These are phyloP conservation scores for Hirudinaria manillensis DNA, from an alignment of 2,888 invertebrate species.

Conservation along the genomic window DNA sequence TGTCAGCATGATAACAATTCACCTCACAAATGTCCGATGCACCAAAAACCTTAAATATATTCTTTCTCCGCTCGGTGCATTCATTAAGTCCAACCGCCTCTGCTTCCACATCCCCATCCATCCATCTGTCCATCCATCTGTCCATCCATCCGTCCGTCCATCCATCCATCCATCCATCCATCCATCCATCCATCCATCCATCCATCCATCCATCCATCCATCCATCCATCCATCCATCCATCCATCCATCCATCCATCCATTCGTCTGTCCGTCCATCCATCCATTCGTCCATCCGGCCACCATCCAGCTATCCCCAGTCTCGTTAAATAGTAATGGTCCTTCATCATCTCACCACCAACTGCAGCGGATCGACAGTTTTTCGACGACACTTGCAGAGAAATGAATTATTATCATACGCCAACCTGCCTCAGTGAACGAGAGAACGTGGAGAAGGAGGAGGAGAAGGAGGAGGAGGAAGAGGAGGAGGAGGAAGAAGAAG, in stretches of 20 bases:
- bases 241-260: neutral
- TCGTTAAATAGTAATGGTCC: conserved; percentile 16
- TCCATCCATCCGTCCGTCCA: no score
- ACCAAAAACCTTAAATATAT: no score
- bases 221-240: neutral
- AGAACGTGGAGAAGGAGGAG: neutral
- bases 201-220: neutral
- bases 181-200: neutral
- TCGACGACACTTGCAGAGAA: neutral
- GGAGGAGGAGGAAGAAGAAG: conserved; percentile 21
- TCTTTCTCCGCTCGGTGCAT: no score
- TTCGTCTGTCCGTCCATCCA: neutral
- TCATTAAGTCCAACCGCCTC: no score
- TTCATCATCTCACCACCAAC: conserved; percentile 13
- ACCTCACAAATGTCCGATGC: no score
- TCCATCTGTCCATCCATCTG: no score
- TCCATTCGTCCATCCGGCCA: neutral
- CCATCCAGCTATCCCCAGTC: neutral
- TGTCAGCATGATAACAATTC: no score
- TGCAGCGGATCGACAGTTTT: conserved; percentile 8
- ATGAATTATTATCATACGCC: conserved; percentile 16
- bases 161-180: no score
- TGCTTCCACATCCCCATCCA: no score
- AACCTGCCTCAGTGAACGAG: neutral
- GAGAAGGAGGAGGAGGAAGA: conserved; percentile 17